Base-by-base conservation (phyloP, 2,888 invertebrate genomes). In the Ophion slaviceki region DNA sequence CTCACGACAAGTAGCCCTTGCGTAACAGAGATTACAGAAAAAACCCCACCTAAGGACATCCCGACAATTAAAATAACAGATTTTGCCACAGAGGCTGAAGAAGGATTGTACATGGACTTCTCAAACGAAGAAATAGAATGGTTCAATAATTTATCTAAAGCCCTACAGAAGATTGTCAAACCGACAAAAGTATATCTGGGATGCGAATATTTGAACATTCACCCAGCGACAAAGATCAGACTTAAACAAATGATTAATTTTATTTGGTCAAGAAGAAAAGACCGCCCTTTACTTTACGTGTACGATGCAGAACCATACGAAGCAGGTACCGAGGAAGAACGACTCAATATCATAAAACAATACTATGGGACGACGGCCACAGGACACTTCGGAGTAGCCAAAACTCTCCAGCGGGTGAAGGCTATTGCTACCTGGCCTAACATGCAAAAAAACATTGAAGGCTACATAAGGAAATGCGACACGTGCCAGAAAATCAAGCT, bases 61-160 rank as follows among this genome's bases (percentile, higher is more conserved):
- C 62, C 47, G 14, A n/a, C 64, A 4, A 5, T 80, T 10, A 80
- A 71, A 17, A 71, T 80, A 7, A 47, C 45, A 40, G 64, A 80
- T 64, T 32, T 71, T 5, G 62, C 79, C 11, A 57, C n/a, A 1
- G 2, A 64, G 11, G 53, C 6, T 36, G 7, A 10, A 5, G 71
- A 64, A 45, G 14, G 20, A 4, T 36, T 80, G 2, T 71, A 71
- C 64, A 66, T 80, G 14, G 24, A 72, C 40, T 72, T 80, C 64
- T 1, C n/a, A 3, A 36, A 36, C 5, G 53, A 80, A 5, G 53
- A 80, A 72, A 72, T 36, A 1, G 14, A 57, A 70, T 28, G 3
- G 28, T 28, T 28, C 28, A 28, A 28, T 28, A 28, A 28, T 1
- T 28, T 28, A 28, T 28, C 28, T 28, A 28, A 2, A 28, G 1